Conservation (phyloP, 2,113 vertebrate genomes). For the Theristicus caerulescens region DNA sequence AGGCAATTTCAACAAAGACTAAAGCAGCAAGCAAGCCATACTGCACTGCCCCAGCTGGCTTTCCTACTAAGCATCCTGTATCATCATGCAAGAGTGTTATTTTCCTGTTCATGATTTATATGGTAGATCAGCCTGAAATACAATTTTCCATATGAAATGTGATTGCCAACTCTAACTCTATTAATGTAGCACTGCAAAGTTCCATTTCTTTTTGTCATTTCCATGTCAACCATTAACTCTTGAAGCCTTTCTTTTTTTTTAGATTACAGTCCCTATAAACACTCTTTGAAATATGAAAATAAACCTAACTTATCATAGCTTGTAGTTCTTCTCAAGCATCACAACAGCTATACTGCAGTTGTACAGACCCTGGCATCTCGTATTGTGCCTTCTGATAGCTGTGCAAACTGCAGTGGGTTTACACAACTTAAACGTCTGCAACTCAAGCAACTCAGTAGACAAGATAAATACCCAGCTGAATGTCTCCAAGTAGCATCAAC, state of each 20-base stretch:
- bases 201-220: neutral
- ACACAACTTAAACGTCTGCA: neutral
- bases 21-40: neutral
- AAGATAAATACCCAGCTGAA: neutral
- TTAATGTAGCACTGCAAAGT: neutral
- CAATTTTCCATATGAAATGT: neutral
- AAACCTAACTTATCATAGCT: neutral
- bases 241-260: neutral
- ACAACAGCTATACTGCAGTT: neutral
- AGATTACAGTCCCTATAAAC: neutral
- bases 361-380: neutral
- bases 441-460: neutral
- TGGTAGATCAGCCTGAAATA: neutral
- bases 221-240: neutral
- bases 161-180: neutral
- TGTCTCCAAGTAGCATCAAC: neutral
- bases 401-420: neutral
- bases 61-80: neutral
- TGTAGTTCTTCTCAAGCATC: neutral
- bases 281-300: neutral
- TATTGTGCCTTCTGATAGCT: neutral
- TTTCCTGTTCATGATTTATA: neutral
- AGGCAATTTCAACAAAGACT: constrained; percentile 3
- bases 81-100: neutral
- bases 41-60: neutral